Evolutionary conservation across 2,888 invertebrate genomes (phyloP), one percentile per base, ranked within the genome.

Genomic region (Allygus modestus): DNA sequence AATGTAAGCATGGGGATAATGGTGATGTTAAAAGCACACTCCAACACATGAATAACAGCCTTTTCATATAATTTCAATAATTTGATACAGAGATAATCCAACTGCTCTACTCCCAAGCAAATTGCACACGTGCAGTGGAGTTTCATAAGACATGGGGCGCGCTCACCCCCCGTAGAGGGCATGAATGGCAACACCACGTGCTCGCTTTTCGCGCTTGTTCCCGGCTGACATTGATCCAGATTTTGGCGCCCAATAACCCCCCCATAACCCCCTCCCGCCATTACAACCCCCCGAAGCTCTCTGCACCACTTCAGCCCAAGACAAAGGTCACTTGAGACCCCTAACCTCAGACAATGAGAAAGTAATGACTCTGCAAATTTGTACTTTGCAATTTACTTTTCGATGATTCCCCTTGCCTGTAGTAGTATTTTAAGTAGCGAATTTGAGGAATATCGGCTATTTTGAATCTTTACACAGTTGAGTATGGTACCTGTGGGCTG

Each of bases 201-300:
- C 58, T 51, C 23, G 12, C 58, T 58, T 37, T 15, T 12, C 46
- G 12, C 9, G 46, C 17, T 1, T 37, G 4, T 11, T 7, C 37
- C 37, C 46, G 23, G 23, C 28, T 28, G 65, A 65, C 65, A 65
- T 65, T 31, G 65, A 65, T 65, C 65, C 65, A 23, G 28, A 65
- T 5, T 65, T 65, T 26, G 65, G 65, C 65, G 65, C 28, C 65
- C 65, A 28, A 58, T 58, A 58, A 5, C 58, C 58, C 58, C 26
- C 58, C 51, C n/a, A n/a, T n/a, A n/a, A n/a, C n/a, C n/a, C 51
- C n/a, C n/a, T 17, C 51, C 51, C 51, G 11, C 51, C 51, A 51
- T n/a, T 51, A 23, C 9, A 58, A 58, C 23, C 58, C 28, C 17
- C 28, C 65, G 31, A 2, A 46, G 23, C 58, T 23, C 65, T 26